Evolutionary conservation across 2,797 vertebrate species (phyloP), one percentile per base, ranked within the genome.

Genomic region (Cyprinella venusta): DNA sequence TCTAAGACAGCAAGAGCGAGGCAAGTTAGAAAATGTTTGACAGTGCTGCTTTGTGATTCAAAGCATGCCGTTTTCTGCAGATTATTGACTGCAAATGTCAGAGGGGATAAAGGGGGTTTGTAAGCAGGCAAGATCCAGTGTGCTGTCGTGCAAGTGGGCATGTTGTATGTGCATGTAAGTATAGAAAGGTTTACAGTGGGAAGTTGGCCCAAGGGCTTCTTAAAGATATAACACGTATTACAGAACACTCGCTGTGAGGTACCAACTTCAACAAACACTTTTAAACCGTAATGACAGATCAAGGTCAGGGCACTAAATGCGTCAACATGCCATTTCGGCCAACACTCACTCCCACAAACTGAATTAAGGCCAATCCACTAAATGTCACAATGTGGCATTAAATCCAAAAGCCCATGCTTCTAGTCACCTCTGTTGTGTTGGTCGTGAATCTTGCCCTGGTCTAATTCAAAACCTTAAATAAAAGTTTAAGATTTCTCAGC

Each of bases 31-130:
- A 89, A 91, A 89, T 85, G 80, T 76, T 30, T 83, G 42, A 52
- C 79, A 74, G 64, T 15, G 75, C 21, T 79, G 59, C 84, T 92
- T 92, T 92, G 83, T 88, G 87, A 93, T 92, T 92, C 91, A 91
- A 90, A 88, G 86, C 88, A 90, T 88, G 91, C 26, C 10, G 82
- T 90, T 91, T 92, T 85, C 90, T 90, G 18, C 40, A 91, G 91
- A 93, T 94, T 93, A 92, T 89, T 91, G 91, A 92, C 87, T 89
- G 81, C 87, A 91, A 93, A 93, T 92, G 91, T 93, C 91, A 92
- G 87, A 61, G 33, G 83, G 84, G 85, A 82, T 86, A 72, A 36
- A 33, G 16, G 71, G 70, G 56, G 85, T 90, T 86, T 89, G 82
- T 87, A 86, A 90, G 86, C 78, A 36, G 26, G 75, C 65, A 70